A percentile compares a stretch with the other conserved stretches of the same genome.
Evolutionary conservation across 37 sponge, comb jelly and placozoan genomes (phyloP).

Genomic region (Bolinopsis microptera): DNA sequence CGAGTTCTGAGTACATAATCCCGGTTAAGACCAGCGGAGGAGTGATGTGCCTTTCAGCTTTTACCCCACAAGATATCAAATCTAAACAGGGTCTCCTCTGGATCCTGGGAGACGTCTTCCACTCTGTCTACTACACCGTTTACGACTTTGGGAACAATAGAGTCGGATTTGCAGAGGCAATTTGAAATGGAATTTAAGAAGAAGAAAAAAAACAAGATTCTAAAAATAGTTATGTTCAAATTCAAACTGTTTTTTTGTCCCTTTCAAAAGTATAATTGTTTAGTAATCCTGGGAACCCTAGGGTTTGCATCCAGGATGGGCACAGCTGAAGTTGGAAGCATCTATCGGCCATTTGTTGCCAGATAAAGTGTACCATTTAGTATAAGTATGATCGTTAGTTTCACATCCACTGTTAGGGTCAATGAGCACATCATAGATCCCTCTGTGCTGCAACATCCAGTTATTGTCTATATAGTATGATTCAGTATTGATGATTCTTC

Average conservation of each 20-base stretch:
- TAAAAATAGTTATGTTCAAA: too few relatives aligned
- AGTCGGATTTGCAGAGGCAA: not conserved
- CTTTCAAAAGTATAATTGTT: too few relatives aligned
- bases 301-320: slow-evolving; percentile 56
- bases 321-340: not conserved
- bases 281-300: too few relatives aligned
- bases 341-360: slow-evolving; percentile 27
- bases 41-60: slow-evolving; percentile 32
- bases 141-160: not conserved
- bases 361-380: slow-evolving; percentile 9
- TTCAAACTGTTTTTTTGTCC: too few relatives aligned
- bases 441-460: slow-evolving; percentile 50
- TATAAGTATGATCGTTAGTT: slow-evolving; percentile 4
- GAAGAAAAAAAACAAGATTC: too few relatives aligned
- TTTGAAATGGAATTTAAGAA: slow-evolving; percentile 8
- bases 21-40: slow-evolving; percentile 9
- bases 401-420: slow-evolving; percentile 53
- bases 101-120: slow-evolving; percentile 9
- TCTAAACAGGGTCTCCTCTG: not conserved
- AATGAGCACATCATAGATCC: slow-evolving; percentile 19
- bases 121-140: not conserved
- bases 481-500: too few relatives aligned
- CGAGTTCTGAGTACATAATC: not conserved
- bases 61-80: not conserved
- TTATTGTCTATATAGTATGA: too few relatives aligned